Evolutionary conservation across 2,113 vertebrate genomes (phyloP).

Genomic region (Sylvilagus bachmani): DNA sequence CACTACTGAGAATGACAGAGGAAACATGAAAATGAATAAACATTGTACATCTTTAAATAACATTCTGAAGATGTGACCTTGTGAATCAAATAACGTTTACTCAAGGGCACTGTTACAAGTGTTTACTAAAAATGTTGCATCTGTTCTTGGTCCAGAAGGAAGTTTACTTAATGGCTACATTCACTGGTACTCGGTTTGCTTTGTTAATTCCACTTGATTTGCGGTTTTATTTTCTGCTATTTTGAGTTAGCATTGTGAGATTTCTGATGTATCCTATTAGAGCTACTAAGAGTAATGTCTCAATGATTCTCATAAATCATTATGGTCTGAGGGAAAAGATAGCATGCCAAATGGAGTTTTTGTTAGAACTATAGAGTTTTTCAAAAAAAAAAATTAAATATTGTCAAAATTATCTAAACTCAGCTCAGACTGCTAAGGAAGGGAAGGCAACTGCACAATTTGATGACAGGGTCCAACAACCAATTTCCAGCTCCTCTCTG

Average conservation of each 20-base stretch:
- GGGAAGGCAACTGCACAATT: background rate
- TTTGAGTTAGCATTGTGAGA: constrained; percentile 58
- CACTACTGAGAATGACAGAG: constrained; percentile 56
- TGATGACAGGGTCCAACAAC: background rate
- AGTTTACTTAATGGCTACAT: constrained; percentile 73
- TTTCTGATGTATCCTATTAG: background rate
- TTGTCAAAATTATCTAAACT: constrained; percentile 26
- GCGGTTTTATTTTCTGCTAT: constrained; percentile 49
- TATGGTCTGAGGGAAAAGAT: constrained; percentile 16
- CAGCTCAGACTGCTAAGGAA: background rate
- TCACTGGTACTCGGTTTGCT: constrained; percentile 66
- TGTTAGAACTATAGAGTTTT: background rate
- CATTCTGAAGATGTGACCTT: constrained; percentile 68
- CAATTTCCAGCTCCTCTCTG: background rate
- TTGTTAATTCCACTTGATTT: constrained; percentile 81
- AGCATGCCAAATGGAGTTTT: background rate
- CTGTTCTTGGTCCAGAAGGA: constrained; percentile 68
- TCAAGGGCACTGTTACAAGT: constrained; percentile 62
- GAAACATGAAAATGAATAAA: constrained; percentile 70
- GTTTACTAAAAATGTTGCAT: constrained; percentile 65
- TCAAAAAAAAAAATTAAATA: constrained; percentile 40
- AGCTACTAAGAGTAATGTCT: background rate
- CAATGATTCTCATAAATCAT: constrained; percentile 14
- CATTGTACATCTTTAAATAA: constrained; percentile 57
- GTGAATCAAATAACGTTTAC: constrained; percentile 37